These are phyloP conservation scores for Botia kubotai DNA, from an alignment of 2,797 vertebrate species.

Conservation along the genomic window DNA sequence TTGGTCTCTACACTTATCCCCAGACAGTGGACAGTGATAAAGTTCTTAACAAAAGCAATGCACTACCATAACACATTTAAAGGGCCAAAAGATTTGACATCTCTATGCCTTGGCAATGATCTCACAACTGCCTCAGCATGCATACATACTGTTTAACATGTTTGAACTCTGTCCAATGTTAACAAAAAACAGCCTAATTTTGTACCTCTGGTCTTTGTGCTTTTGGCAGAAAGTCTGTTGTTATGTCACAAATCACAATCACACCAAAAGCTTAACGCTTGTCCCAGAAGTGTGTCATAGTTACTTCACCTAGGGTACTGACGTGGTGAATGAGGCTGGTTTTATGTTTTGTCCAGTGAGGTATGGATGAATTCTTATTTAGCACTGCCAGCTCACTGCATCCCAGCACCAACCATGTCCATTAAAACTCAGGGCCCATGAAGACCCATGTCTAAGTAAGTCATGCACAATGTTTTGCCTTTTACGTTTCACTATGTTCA, in stretches of 20 bases:
- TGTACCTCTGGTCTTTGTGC: conserved; percentile 48
- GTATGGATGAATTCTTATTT: conserved; percentile 75
- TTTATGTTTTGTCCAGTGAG: conserved; percentile 76
- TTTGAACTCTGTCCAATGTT: conserved; percentile 11
- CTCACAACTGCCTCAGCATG: no score
- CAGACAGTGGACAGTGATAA: no score
- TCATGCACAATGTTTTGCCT: no score
- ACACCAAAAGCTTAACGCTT: conserved; percentile 82
- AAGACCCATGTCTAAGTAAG: no score
- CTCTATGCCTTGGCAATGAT: no score
- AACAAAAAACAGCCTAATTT: neutral
- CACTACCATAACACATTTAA: no score
- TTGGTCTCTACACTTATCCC: no score
- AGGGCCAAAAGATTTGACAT: no score
- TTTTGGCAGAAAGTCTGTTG: conserved; percentile 73
- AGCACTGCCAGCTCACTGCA: conserved; percentile 24
- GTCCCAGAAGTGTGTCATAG: conserved; percentile 81
- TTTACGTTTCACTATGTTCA: no score
- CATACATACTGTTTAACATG: neutral
- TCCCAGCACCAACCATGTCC: conserved; percentile 47
- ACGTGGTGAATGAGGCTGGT: conserved; percentile 73
- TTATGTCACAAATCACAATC: conserved; percentile 82
- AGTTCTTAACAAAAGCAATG: no score
- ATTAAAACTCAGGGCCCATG: conserved; percentile 27
- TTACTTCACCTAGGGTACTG: conserved; percentile 72